Base-by-base conservation (phyloP, 2,113 vertebrate species). In the Erythrocercus mccallii region DNA sequence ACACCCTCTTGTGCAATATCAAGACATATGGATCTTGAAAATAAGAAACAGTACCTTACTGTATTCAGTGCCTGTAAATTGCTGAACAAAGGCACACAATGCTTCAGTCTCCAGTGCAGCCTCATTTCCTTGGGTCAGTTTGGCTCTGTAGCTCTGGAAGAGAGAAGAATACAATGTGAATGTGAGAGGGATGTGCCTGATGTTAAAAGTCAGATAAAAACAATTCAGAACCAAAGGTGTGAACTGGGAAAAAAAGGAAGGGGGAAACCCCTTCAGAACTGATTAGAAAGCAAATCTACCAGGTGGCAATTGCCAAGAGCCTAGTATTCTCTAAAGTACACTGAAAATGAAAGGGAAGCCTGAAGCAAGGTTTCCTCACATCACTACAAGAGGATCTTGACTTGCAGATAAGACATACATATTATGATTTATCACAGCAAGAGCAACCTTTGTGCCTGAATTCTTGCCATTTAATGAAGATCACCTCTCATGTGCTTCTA, bases 1-100 rank as follows among this genome's bases (percentile, higher is more conserved):
- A 28, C 15, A 51, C 7, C 14, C 28, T 45, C 23, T 27, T 56
- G 22, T 40, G 42, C 50, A 76, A n/a, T 33, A 35, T 11, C 18
- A 47, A 66, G 60, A 83, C 16, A 88, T 18, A 42, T 1, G 27
- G n/a, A 54, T 27, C 19, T 47, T 16, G 22, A 78, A 69, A 31
- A 47, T 14, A 51, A 33, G 6, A 35, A 77, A 35, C 24, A 84
- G 71, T 90, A 99, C 99, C 98, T 98, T 99, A 96, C 97, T 98
- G 93, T 99, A 99, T 81, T 99, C 98, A 0, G 89, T 92, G 53
- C 97, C 97, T 0, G 96, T 98, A 95, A 99, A 99, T 81, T 99
- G 99, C 97, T 99, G 99, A 94, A 99, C 96, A 58, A 99, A 99
- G 88, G 97, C 99, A 96, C 98, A 99, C 60, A 99, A 37, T 17